These are phyloP conservation scores for Euwallacea fornicatus DNA, from an alignment of 1,140 invertebrate genomes.

Conservation along the genomic window DNA sequence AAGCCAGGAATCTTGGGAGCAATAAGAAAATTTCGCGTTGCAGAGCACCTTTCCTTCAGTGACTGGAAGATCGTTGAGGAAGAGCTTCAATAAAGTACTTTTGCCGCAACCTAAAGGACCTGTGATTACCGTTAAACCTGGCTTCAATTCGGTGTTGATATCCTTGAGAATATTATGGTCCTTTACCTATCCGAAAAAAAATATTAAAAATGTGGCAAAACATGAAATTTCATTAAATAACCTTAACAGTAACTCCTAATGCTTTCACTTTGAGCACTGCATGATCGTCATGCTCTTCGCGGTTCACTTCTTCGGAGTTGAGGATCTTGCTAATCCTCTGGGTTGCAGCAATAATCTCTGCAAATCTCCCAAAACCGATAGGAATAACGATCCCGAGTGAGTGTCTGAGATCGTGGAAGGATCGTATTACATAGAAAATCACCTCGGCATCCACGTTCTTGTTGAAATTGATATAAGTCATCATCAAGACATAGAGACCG, in stretches of 20 bases:
- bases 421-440: constrained; percentile 40
- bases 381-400: constrained; percentile 33
- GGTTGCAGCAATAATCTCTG: constrained; percentile 52
- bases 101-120: constrained; percentile 84
- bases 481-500: constrained; percentile 37
- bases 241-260: constrained; percentile 27
- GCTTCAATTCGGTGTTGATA: constrained; percentile 60
- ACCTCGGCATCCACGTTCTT: constrained; percentile 32
- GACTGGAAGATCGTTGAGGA: constrained; percentile 72
- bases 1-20: constrained; percentile 79
- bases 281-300: constrained; percentile 11
- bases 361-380: constrained; percentile 57
- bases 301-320: constrained; percentile 38
- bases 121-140: constrained; percentile 69
- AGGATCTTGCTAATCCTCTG: constrained; percentile 43
- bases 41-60: constrained; percentile 62
- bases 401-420: constrained; percentile 28
- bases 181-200: constrained; percentile 19
- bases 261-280: constrained; percentile 24
- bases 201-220: not conserved
- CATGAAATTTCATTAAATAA: constrained; percentile 7
- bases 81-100: constrained; percentile 69
- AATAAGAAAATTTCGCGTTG: constrained; percentile 72
- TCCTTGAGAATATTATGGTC: constrained; percentile 58
- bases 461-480: constrained; percentile 33